A percentile compares a stretch with the other conserved stretches of the same genome.
These are phyloP conservation scores for Ploceus nigricollis DNA, from an alignment of 2,113 vertebrate genomes.

Conservation along the genomic window DNA sequence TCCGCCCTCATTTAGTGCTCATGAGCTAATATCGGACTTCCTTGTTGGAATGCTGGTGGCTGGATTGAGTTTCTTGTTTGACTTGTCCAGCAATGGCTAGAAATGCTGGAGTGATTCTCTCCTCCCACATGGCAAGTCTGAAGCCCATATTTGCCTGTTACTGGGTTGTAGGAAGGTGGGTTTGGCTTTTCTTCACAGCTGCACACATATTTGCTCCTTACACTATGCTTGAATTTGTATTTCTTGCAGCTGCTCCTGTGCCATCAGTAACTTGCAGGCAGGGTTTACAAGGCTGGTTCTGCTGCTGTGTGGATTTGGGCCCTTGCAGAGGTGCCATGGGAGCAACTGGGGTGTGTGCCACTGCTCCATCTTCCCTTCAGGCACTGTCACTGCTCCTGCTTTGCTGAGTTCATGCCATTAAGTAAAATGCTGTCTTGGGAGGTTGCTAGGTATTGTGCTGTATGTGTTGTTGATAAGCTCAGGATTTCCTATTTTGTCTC, in stretches of 20 bases:
- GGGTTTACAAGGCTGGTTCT: not conserved
- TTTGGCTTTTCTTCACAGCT: not conserved
- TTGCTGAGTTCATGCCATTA: not conserved
- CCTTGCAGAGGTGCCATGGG: not conserved
- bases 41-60: not conserved
- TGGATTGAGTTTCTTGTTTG: not conserved
- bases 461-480: not conserved
- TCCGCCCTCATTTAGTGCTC: not conserved
- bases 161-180: not conserved
- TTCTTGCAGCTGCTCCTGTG: not conserved
- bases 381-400: not conserved
- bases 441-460: not conserved
- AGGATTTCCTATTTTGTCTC: constrained; percentile 1
- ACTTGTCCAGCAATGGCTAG: not conserved
- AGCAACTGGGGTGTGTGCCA: not conserved
- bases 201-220: not conserved
- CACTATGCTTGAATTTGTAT: not conserved
- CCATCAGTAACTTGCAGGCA: not conserved
- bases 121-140: not conserved
- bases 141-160: not conserved
- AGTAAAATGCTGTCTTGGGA: not conserved
- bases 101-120: not conserved
- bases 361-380: not conserved
- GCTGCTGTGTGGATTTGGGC: not conserved
- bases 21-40: not conserved